phyloP scores from a whole-genome alignment of 1,140 invertebrate species.

The Leptinotarsa lineolata region DNA sequence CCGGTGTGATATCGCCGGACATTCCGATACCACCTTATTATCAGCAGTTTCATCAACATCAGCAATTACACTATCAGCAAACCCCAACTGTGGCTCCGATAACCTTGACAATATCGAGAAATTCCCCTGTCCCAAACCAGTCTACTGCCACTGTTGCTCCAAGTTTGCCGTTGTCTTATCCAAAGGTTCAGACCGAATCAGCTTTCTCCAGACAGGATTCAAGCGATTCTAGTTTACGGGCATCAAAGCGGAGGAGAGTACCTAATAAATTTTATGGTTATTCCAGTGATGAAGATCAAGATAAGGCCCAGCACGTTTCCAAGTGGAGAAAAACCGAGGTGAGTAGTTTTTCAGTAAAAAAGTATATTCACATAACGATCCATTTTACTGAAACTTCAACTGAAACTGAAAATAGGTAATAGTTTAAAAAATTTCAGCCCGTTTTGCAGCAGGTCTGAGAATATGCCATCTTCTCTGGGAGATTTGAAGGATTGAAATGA shows the following conservation, averaged over 20 bases:
- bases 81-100: constrained; percentile 43
- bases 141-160: constrained; percentile 15
- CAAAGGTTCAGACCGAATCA: constrained; percentile 23
- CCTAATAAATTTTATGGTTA: constrained; percentile 86
- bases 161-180: constrained; percentile 10
- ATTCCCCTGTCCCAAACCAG: constrained; percentile 52
- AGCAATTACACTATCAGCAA: constrained; percentile 38
- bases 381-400: too few relatives aligned
- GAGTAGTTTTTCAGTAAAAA: constrained; percentile 14
- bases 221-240: constrained; percentile 55
- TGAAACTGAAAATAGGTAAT: too few relatives aligned
- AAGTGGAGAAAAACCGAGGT: constrained; percentile 71
- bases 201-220: constrained; percentile 32
- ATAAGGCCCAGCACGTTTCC: constrained; percentile 65
- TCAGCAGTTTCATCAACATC: constrained; percentile 20
- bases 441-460: too few relatives aligned
- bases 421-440: too few relatives aligned
- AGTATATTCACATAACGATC: too few relatives aligned
- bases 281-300: constrained; percentile 78
- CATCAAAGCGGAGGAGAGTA: constrained; percentile 75
- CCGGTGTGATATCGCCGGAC: constrained; percentile 36
- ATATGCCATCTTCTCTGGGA: too few relatives aligned
- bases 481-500: too few relatives aligned
- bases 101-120: constrained; percentile 58
- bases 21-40: constrained; percentile 24